These are phyloP conservation scores for Eleutherodactylus coqui DNA, from an alignment of 2,797 vertebrate species.

Conservation along the genomic window DNA sequence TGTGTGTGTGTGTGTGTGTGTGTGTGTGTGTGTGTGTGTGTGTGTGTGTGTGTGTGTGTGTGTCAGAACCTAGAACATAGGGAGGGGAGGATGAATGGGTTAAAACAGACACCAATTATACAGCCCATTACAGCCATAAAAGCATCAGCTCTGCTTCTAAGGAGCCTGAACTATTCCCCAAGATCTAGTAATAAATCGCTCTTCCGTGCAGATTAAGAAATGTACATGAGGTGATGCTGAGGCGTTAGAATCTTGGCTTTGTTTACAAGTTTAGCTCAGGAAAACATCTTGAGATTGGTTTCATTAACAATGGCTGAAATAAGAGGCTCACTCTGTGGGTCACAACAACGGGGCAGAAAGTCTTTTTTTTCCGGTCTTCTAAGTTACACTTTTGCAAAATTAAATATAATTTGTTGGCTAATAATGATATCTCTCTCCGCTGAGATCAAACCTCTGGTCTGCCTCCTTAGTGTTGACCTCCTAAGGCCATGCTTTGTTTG, in stretches of 20 bases:
- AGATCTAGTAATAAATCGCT: neutral
- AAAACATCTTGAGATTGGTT: neutral
- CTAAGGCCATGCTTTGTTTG: constrained; percentile 36
- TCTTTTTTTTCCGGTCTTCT: constrained; percentile 28
- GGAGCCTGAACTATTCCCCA: neutral
- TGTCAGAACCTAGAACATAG: neutral
- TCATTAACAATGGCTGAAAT: neutral
- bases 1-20: no score
- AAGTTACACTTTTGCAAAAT: constrained; percentile 52
- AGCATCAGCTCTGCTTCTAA: no score
- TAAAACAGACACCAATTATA: constrained; percentile 24
- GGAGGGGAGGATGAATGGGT: neutral
- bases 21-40: no score
- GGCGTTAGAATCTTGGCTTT: neutral
- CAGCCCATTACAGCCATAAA: neutral
- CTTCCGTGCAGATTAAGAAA: neutral
- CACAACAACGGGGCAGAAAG: constrained; percentile 2
- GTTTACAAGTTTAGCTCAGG: neutral
- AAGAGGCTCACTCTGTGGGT: neutral
- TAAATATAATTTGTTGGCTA: constrained; percentile 42
- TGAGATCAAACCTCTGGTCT: constrained; percentile 47
- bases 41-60: no score
- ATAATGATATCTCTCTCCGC: constrained; percentile 52
- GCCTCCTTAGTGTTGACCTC: constrained; percentile 42
- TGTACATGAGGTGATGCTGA: neutral